Base-by-base conservation (phyloP, 1,140 invertebrate genomes). In the Hirudo medicinalis region DNA sequence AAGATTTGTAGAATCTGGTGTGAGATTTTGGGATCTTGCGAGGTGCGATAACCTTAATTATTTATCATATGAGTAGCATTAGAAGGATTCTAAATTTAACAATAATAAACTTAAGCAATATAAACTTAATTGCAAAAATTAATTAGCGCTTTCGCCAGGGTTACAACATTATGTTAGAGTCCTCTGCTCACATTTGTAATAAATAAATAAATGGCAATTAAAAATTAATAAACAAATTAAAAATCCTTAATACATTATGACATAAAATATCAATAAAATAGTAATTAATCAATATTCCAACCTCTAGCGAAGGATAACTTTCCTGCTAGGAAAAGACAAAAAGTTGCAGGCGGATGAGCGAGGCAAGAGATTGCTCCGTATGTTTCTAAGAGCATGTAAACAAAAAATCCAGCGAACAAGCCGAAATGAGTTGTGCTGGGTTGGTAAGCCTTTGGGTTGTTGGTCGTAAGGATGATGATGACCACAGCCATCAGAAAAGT, bases 401-500 rank as follows among this genome's bases (percentile, higher is more conserved):
- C 36, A 36, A 68, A 32, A 36, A 68, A 68, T 13, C 67, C 67
- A 36, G 67, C 67, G 36, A 68, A 68, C 27, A 68, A 36, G 13
- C 67, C 67, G 67, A 68, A 68, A 17, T 68, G 67, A 43, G 29
- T 9, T 11, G 67, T 68, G 29, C 29, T 36, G 11, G 67, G 67
- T 43, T 68, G 0, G 67, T 68, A 68, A 40, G n/a, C 67, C 11
- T 32, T 22, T 43, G 5, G 3, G n/a, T 36, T 40, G 67, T 36
- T 43, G 11, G 67, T 68, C n/a, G n/a, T 68, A 13, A 68, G 67
- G 27, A 43, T 43, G 29, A 32, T 22, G 36, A 68, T 68, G 67
- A 68, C 67, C n/a, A 68, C 40, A 25, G 67, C 36, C 67, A 68
- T 32, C n/a, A 68, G 29, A 36, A 68, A 68, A n/a, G 67, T 68